Conservation (phyloP, 2,888 invertebrate species). For the Pemphredon lugubris region DNA sequence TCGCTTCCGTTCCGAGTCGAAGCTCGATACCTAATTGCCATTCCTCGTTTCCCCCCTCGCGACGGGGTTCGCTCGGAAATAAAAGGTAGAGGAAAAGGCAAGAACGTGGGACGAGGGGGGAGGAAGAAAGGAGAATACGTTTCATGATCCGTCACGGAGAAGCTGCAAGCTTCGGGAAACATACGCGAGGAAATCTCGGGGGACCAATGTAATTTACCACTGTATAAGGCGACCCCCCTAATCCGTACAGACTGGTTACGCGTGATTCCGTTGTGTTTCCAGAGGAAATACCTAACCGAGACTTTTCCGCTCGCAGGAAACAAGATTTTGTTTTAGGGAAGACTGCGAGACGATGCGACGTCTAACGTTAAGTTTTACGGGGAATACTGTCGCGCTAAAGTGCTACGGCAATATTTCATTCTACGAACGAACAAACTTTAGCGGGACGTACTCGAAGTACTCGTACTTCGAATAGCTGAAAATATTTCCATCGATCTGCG, state of each 20-base stretch:
- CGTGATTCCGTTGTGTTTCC: constrained; percentile 16
- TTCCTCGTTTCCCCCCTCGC: constrained; percentile 4
- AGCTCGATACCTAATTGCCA: constrained; percentile 26
- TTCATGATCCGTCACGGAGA: constrained; percentile 22
- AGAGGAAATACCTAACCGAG: constrained; percentile 21
- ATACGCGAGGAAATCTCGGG: constrained; percentile 40
- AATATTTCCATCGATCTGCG: no score
- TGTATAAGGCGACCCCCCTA: constrained; percentile 39
- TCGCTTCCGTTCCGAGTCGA: background rate
- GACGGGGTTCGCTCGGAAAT: background rate
- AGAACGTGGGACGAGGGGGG: background rate
- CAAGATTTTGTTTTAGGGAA: constrained; percentile 35
- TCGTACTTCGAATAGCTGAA: no score
- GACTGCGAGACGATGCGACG: constrained; percentile 20
- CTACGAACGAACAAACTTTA: no score
- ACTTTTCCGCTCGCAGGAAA: constrained; percentile 30
- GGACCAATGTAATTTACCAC: constrained; percentile 54
- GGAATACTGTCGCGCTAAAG: background rate
- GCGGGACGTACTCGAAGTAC: no score
- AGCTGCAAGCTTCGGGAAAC: constrained; percentile 32
- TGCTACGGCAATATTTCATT: no score
- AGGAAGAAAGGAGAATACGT: constrained; percentile 1
- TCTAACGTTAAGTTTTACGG: constrained; percentile 28
- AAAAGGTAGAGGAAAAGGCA: background rate
- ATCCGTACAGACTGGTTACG: constrained; percentile 23